Conservation (phyloP, 1,140 invertebrate genomes). For the Palaemon carinicauda region DNA sequence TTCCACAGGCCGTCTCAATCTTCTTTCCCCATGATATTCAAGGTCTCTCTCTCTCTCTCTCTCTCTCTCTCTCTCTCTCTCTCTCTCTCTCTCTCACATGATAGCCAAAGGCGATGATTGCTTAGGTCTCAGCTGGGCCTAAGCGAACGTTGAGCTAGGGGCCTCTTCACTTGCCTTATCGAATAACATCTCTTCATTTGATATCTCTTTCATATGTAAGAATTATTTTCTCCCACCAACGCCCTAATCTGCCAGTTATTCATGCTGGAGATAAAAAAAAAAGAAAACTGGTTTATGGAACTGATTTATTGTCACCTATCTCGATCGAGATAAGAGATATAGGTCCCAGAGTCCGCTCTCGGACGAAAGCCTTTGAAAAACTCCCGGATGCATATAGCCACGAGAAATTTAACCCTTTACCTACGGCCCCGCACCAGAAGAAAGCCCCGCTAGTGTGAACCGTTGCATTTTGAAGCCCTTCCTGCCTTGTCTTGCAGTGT, state of each 20-base stretch:
- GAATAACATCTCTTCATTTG: too few species aligned
- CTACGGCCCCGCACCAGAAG: background rate
- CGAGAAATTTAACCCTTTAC: conserved; percentile 46
- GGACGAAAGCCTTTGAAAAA: conserved; percentile 23
- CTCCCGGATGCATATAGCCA: conserved; percentile 19
- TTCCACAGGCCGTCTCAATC: background rate
- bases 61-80: background rate
- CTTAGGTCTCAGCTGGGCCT: background rate
- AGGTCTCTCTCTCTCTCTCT: background rate
- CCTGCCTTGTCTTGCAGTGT: background rate
- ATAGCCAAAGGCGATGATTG: conserved; percentile 17
- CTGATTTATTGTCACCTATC: background rate
- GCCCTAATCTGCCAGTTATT: too few species aligned
- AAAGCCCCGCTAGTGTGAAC: conserved; percentile 27
- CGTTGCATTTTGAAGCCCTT: background rate
- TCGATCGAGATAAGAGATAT: background rate
- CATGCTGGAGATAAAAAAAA: too few species aligned
- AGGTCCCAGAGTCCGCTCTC: background rate
- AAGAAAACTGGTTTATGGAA: too few species aligned
- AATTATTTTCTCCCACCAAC: too few species aligned
- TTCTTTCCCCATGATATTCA: background rate
- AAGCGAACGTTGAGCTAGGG: background rate
- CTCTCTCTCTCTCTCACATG: background rate
- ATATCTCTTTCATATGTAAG: too few species aligned
- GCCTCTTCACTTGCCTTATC: background rate